Evolutionary conservation across 2,113 vertebrate genomes (phyloP), one percentile per base, ranked within the genome.

Genomic region (Ciconia maguari): DNA sequence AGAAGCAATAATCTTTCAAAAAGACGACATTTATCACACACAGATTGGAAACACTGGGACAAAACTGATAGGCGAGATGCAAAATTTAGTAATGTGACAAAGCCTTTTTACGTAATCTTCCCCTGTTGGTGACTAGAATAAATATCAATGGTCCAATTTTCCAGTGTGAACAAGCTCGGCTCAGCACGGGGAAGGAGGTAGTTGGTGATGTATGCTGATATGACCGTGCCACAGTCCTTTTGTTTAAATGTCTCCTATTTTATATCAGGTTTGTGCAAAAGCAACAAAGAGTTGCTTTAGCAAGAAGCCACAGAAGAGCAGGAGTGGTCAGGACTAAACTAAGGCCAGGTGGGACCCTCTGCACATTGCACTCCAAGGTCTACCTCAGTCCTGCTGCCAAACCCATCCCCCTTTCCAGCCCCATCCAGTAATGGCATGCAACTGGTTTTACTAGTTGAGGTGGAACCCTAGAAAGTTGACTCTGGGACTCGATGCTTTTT

Each of bases 1-100:
- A 89, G 81, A 85, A 94, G 64, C 66, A 92, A 90, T 93, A 95
- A 72, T 88, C 85, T 94, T 76, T 93, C 71, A 94, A 60, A 95
- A 95, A 92, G 68, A 89, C 95, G 70, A 55, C 54, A 75, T 96
- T 93, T 94, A 89, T 98, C 82, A 82, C 64, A 60, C 2, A 10
- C 21, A 10, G 57, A 64, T 52, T 94, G 81, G 52, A 79, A 95
- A 86, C 80, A 74, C 22, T 80, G 60, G 93, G 52, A 81, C 32
- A 71, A 80, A 93, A 41, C 90, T 86, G 81, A 95, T 69, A 54
- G 65, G 26, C 10, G 14, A 89, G 87, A 65, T 78, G 80, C 75
- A 97, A 38, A 64, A 96, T 90, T 93, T 69, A 66, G 65, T 71
- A 65, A 32, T 16, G 21, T 70, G 87, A 72, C 65, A 76, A 74